Percentiles rank a stretch among this genome's conserved stretches.
Evolutionary conservation across 2,888 invertebrate genomes (phyloP).

Genomic region (Tricholauxania praeusta): DNA sequence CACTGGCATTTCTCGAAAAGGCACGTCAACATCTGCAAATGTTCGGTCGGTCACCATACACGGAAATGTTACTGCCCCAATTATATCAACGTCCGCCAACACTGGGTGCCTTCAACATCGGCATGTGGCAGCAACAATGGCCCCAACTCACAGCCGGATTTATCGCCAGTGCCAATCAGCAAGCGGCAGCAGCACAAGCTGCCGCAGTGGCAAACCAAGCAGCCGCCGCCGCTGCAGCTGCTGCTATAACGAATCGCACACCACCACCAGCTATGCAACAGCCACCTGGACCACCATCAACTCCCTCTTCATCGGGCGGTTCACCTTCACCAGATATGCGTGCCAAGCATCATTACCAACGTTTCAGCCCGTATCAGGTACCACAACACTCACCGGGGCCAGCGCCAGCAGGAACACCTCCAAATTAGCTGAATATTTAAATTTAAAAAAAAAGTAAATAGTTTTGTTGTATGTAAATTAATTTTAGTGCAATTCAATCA

Average conservation of each 20-base stretch:
- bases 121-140: conserved; percentile 69
- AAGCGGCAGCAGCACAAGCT: conserved; percentile 61
- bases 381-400: conserved; percentile 51
- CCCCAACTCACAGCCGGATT: conserved; percentile 68
- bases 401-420: conserved; percentile 44
- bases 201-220: conserved; percentile 55
- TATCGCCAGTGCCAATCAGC: conserved; percentile 65
- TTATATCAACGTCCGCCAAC: conserved; percentile 66
- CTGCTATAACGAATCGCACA: conserved; percentile 51
- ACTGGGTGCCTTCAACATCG: conserved; percentile 66
- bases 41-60: conserved; percentile 68
- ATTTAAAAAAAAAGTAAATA: not conserved
- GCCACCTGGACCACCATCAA: conserved; percentile 57
- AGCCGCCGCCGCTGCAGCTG: conserved; percentile 47
- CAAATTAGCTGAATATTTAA: conserved; percentile 17
- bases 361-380: conserved; percentile 63
- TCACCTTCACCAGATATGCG: conserved; percentile 67
- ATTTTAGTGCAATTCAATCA: conserved; percentile 11
- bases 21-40: conserved; percentile 68
- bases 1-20: conserved; percentile 66
- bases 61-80: conserved; percentile 68
- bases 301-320: conserved; percentile 66
- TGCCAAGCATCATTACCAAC: conserved; percentile 64
- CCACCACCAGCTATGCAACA: conserved; percentile 53
- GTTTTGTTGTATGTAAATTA: not conserved